Percentiles rank a stretch among this genome's conserved stretches.
Conservation (phyloP, 2,113 vertebrate genomes). For the Sakesphorus luctuosus region DNA sequence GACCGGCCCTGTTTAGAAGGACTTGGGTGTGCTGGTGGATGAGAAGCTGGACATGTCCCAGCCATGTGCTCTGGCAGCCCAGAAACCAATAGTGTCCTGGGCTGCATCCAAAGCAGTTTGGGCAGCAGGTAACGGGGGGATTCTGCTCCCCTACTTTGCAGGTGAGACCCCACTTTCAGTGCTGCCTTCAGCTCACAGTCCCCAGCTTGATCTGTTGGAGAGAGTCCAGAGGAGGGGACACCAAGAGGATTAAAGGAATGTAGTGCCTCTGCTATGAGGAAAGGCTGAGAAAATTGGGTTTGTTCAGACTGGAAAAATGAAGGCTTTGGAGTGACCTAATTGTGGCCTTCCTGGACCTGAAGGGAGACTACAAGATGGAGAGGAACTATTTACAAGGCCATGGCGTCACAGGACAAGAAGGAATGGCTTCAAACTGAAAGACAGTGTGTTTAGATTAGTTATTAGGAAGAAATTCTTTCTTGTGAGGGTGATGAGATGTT, state of each 20-base stretch:
- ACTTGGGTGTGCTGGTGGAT: background rate
- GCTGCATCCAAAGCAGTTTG: background rate
- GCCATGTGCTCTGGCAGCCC: background rate
- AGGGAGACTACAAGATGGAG: background rate
- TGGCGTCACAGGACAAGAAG: background rate
- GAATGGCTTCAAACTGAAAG: background rate
- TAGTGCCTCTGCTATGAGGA: background rate
- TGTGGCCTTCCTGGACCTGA: background rate
- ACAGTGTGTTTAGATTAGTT: background rate
- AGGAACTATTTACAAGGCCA: accelerated
- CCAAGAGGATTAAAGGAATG: background rate
- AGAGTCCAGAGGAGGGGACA: background rate
- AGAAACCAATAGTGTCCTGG: background rate
- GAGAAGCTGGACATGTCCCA: background rate
- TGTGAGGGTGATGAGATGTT: background rate
- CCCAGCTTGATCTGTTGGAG: background rate
- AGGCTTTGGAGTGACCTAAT: background rate
- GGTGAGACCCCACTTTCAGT: background rate
- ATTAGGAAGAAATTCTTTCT: background rate
- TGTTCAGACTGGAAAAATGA: background rate
- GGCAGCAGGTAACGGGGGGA: background rate
- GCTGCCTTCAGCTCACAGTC: background rate
- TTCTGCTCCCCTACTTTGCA: background rate
- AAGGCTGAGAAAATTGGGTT: background rate
- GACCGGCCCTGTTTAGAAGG: background rate